These are phyloP conservation scores for Achatina immaculata DNA, from an alignment of 1,140 invertebrate species.

Conservation along the genomic window DNA sequence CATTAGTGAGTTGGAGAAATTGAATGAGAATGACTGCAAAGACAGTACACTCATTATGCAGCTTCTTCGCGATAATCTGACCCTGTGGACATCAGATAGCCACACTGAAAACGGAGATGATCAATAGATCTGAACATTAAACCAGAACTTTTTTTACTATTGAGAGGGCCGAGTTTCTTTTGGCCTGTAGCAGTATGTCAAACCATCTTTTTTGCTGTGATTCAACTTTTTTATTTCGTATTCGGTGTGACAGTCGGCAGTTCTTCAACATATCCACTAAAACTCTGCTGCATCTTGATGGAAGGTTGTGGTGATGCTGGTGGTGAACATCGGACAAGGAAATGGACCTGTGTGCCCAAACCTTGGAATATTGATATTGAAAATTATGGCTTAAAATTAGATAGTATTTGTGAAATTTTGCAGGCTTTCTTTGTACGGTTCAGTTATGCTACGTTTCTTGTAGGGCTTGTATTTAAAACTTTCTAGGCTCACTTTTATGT, in stretches of 20 bases:
- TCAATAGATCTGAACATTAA: constrained; percentile 27
- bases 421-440: too few relatives aligned
- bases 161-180: constrained; percentile 11
- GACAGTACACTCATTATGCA: constrained; percentile 99
- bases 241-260: not conserved
- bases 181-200: not conserved
- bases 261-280: not conserved
- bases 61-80: constrained; percentile 98
- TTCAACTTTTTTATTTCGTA: not conserved
- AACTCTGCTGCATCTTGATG: too few relatives aligned
- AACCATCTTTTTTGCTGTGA: constrained; percentile 2
- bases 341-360: too few relatives aligned
- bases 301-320: too few relatives aligned
- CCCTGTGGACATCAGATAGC: constrained; percentile 71
- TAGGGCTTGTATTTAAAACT: too few relatives aligned
- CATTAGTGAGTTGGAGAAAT: constrained; percentile 97
- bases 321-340: too few relatives aligned
- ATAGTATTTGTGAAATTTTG: too few relatives aligned
- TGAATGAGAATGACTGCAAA: constrained; percentile 99
- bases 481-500: too few relatives aligned
- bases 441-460: too few relatives aligned
- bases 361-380: too few relatives aligned
- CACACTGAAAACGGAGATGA: constrained; percentile 49
- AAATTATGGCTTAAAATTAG: too few relatives aligned
- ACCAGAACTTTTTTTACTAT: not conserved